These are phyloP conservation scores for Brenthis ino DNA, from an alignment of 2,888 invertebrate genomes.

Conservation along the genomic window DNA sequence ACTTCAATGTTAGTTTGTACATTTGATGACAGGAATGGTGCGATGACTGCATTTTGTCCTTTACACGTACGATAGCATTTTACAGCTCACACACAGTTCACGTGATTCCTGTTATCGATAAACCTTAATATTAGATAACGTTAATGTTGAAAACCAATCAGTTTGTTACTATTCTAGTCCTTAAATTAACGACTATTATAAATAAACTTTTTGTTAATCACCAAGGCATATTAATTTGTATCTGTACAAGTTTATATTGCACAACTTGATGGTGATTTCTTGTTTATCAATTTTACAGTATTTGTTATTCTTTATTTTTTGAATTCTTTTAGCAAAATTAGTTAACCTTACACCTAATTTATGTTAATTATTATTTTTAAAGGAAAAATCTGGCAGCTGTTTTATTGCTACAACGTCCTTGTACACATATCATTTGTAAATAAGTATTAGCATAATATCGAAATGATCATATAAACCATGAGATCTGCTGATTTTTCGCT, in stretches of 20 bases:
- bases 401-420: slow-evolving; percentile 13
- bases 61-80: slow-evolving; percentile 28
- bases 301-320: slow-evolving; percentile 18
- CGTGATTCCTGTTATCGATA: slow-evolving; percentile 27
- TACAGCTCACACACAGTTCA: slow-evolving; percentile 14
- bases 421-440: slow-evolving; percentile 22
- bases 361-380: slow-evolving; percentile 7
- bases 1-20: slow-evolving; percentile 36
- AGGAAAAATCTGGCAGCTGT: slow-evolving; percentile 7
- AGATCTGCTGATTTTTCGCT: slow-evolving; percentile 18
- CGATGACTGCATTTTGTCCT: slow-evolving; percentile 18
- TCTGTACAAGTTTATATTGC: slow-evolving; percentile 72
- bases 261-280: slow-evolving; percentile 51
- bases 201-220: slow-evolving; percentile 50
- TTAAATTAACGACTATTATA: slow-evolving; percentile 58
- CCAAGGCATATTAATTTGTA: slow-evolving; percentile 60
- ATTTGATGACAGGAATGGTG: slow-evolving; percentile 22
- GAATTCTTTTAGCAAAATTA: slow-evolving; percentile 6
- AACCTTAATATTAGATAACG: slow-evolving; percentile 19
- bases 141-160: slow-evolving; percentile 39
- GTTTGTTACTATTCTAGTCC: slow-evolving; percentile 64
- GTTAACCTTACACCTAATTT: slow-evolving; percentile 10
- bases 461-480: slow-evolving; percentile 17
- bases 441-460: slow-evolving; percentile 18
- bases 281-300: slow-evolving; percentile 7